Percentiles rank a stretch among this genome's conserved stretches.
phyloP scores from a whole-genome alignment of 2,797 vertebrate genomes.

The Lepilemur septentrionalis region DNA sequence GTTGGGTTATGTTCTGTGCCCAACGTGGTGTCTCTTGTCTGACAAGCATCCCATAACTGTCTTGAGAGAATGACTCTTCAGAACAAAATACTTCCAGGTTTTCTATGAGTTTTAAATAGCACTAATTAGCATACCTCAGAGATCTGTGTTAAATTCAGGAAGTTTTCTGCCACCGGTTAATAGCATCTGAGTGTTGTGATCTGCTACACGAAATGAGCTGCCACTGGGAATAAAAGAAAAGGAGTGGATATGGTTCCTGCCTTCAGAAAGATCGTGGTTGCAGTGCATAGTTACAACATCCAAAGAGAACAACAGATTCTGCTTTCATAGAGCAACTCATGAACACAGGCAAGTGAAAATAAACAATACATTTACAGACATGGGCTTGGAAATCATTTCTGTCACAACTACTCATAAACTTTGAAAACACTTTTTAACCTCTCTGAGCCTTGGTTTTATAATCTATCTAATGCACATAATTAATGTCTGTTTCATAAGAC shows the following conservation, averaged over 20 bases:
- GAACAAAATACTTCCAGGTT: slow-evolving; percentile 34
- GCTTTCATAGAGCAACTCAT: not conserved
- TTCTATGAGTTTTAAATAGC: not conserved
- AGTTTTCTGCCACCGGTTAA: not conserved
- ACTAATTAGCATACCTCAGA: not conserved
- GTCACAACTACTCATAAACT: not conserved
- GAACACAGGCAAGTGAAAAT: not conserved
- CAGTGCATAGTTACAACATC: not conserved
- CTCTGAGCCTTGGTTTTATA: not conserved
- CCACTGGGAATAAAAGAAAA: not conserved
- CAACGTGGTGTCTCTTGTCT: not conserved
- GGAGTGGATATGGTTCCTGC: not conserved
- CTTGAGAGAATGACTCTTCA: not conserved
- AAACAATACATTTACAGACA: not conserved
- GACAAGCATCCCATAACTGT: not conserved
- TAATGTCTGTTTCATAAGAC: not conserved
- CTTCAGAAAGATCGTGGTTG: not conserved
- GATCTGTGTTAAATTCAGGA: not conserved
- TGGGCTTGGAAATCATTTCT: slow-evolving; percentile 15
- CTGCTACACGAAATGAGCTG: not conserved
- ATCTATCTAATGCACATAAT: not conserved
- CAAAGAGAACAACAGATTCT: not conserved
- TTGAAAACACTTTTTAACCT: not conserved
- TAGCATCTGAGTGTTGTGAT: not conserved
- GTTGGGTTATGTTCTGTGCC: not conserved